Base-by-base conservation (phyloP, 2,797 vertebrate species). In the Tachyglossus aculeatus region DNA sequence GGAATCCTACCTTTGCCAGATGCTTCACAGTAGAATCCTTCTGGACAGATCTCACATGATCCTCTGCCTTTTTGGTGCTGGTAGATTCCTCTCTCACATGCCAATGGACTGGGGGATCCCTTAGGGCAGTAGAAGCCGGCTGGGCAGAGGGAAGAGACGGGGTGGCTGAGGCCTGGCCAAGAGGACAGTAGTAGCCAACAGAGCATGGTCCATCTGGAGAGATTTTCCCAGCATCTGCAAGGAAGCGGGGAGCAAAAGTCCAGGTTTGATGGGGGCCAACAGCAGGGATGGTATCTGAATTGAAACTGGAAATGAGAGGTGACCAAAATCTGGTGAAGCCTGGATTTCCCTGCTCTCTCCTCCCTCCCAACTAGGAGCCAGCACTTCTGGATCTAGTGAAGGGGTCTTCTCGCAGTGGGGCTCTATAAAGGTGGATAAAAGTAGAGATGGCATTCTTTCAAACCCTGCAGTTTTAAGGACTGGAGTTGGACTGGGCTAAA, bases 21-120 rank as follows among this genome's bases (percentile, higher is more conserved):
- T 8, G 54, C 32, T 22, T 67, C 54, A 55, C 83, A 85, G 55
- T 80, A 81, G 44, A 72, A 74, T 8, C 82, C 86, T 0, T 29
- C 71, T 4, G 84, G 84, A 25, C 83, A 87, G 14, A 48, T 41
- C n/a, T 80, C 66, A 67, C 78, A 83, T 4, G 53, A 71, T 7
- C 53, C 78, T 18, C 66, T 81, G 6, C 71, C 67, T 62, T 91
- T 82, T 37, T 77, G 78, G 29, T 79, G 39, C 70, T 87, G 84
- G 73, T 93, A 94, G 14, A 88, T 93, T 85, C 95, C 94, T 7
- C 89, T 94, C 3, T 90, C 90, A 60, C 94, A 95, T 12, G 88
- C 80, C 9, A 61, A 41, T 38, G 92, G 93, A 48, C 67, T 54
- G 33, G 84, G 71, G 14, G 89, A 93, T 36, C 91, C 93, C 1